Evolutionary conservation across 2,888 invertebrate species (phyloP), one percentile per base, ranked within the genome.

Genomic region (Brenthis ino): DNA sequence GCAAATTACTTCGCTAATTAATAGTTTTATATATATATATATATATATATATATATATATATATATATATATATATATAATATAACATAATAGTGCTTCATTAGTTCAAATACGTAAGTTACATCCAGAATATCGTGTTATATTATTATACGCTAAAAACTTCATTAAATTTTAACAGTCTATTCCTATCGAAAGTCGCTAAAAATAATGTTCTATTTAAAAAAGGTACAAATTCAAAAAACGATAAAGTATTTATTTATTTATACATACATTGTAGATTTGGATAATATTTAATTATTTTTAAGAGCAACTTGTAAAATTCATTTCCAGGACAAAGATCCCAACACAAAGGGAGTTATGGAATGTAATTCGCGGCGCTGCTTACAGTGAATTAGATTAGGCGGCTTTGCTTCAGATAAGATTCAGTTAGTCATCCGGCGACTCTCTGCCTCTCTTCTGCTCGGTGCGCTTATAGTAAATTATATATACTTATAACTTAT

Each of bases 221-320:
- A 24, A 24, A 24, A 24, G 24, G 24, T 3, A 24, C 2, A 24
- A 3, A 0, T 24, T 24, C 24, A 24, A 24, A 24, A 3, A 24
- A 24, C 24, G 24, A 3, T 24, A 24, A 24, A 24, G 2, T 24
- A 3, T 4, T 28, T 28, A 4, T 28, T 28, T 28, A 4, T 28
- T 28, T 28, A 0, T 43, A 43, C 11, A 3, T 43, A 43, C 37
- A 2, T 43, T 11, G 37, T 28, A 43, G 24, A 28, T 28, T 28
- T 3, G 11, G 14, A 48, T n/a, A 60, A 28, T 14, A n/a, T 28
- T 28, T n/a, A 28, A 50, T 60, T 60, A 58, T 60, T 48, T 60
- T 60, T n/a, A 28, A 58, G 58, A 60, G 48, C 28, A 48, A 60
- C 58, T 60, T 60, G 28, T 63, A 63, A 53, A 37, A 63, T n/a